Evolutionary conservation across 2,797 vertebrate species (phyloP), one percentile per base, ranked within the genome.

Genomic region (Periophthalmus magnuspinnatus): DNA sequence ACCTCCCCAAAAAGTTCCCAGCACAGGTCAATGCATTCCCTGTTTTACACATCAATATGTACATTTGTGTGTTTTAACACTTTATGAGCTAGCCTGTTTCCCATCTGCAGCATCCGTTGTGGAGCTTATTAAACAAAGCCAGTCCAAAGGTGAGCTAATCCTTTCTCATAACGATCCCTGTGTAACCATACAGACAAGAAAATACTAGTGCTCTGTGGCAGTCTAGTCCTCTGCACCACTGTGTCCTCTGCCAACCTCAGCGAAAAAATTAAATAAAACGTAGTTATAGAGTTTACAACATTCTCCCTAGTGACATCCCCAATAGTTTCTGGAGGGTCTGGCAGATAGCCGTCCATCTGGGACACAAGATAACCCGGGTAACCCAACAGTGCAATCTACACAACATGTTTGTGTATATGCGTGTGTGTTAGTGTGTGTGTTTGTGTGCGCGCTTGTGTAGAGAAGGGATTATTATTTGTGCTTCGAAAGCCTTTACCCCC

Each of bases 111-210:
- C 89, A 84, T 89, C 83, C 72, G 70, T 76, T 88, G 84, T 84
- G 80, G 75, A 86, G 86, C 87, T 91, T 91, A 90, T 93, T 92
- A 93, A 92, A 93, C 86, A 92, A 93, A 91, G 87, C 86, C 92
- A 71, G 83, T 83, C 88, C 89, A 92, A 93, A 93, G 84, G 89
- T 92, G 81, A 86, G 79, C 83, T 92, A 94, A 92, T 94, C 91
- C 92, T 91, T 89, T 91, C 91, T 91, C 89, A 91, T 88, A 89
- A 87, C 86, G 81, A 89, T 81, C 78, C 81, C 81, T 78, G 82
- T 81, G 83, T 86, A 75, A 80, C 83, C 80, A 83, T 69, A 72
- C 71, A 79, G 69, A 78, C n/a, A 55, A 55, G 52, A 6, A 84
- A 71, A 81, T 63, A 81, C 69, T 82, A 83, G 58, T 71, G 71